Evolutionary conservation across 2,113 vertebrate genomes (phyloP).

Genomic region (Scalopus aquaticus): DNA sequence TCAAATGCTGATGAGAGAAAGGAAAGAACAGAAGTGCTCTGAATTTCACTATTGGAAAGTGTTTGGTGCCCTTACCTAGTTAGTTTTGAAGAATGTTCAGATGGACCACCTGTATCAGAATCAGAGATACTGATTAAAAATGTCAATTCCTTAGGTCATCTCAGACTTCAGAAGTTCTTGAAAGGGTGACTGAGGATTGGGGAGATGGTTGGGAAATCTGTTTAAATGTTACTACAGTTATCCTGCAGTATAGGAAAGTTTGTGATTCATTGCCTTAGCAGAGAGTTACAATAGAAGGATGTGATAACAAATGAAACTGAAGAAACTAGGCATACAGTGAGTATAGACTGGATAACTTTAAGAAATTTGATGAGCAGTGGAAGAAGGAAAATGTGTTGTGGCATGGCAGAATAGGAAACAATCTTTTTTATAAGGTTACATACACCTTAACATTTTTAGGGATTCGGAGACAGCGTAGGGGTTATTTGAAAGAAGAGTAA

Average conservation of each 20-base stretch:
- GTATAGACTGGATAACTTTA: neutral
- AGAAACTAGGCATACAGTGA: neutral
- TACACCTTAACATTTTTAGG: neutral
- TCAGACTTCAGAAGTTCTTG: neutral
- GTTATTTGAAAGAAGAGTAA: conserved; percentile 21
- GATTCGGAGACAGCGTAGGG: neutral
- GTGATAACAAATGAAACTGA: conserved; percentile 3
- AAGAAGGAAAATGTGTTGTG: neutral
- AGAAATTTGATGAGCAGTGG: neutral
- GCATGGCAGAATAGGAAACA: neutral
- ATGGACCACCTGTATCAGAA: neutral
- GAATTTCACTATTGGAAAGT: neutral
- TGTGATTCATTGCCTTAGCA: neutral
- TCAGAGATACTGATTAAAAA: conserved; percentile 18
- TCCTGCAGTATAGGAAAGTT: neutral
- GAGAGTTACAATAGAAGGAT: neutral
- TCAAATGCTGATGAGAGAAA: neutral
- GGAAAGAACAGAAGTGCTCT: neutral
- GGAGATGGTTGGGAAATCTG: neutral
- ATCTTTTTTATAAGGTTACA: neutral
- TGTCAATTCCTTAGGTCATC: neutral
- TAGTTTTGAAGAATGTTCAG: conserved; percentile 44
- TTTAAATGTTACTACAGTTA: neutral
- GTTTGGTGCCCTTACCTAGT: neutral
- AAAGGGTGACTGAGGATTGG: neutral